Evolutionary conservation across 2,888 invertebrate genomes (phyloP).

Genomic region (Micropterix aruncella): DNA sequence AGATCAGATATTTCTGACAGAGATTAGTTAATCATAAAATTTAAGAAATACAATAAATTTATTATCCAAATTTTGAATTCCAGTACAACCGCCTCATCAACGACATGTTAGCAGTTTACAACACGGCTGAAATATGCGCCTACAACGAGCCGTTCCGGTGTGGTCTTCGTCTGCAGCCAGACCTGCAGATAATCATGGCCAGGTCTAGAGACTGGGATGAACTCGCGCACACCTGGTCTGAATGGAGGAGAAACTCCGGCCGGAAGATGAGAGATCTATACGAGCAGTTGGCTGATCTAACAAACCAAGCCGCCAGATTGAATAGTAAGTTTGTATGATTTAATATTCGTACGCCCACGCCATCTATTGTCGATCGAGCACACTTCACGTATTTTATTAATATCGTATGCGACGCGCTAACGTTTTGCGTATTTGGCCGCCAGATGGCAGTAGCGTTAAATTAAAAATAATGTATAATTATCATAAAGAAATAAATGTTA

Average conservation of each 20-base stretch:
- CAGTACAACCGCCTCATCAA: slow-evolving; percentile 81
- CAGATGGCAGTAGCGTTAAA: no score
- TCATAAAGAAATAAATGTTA: no score
- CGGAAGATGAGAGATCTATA: slow-evolving; percentile 65
- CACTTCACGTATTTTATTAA: no score
- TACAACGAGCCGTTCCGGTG: slow-evolving; percentile 75
- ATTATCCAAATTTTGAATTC: no score
- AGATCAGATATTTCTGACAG: no score
- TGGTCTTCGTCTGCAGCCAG: slow-evolving; percentile 67
- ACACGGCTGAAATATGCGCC: slow-evolving; percentile 71
- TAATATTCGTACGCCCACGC: no score
- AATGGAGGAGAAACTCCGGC: slow-evolving; percentile 79
- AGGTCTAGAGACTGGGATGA: slow-evolving; percentile 77
- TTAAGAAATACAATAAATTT: no score
- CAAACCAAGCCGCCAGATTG: slow-evolving; percentile 64
- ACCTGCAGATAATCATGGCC: slow-evolving; percentile 65
- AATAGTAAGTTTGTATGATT: slow-evolving; percentile 72
- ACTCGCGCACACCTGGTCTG: slow-evolving; percentile 75
- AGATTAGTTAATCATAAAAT: no score
- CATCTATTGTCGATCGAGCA: no score
- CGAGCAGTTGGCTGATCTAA: slow-evolving; percentile 64
- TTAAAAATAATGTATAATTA: no score
- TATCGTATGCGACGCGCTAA: no score
- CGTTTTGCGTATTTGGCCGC: no score
- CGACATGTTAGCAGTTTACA: slow-evolving; percentile 79